Conservation (phyloP, 2,888 invertebrate species). For the Drosophila yooni region DNA sequence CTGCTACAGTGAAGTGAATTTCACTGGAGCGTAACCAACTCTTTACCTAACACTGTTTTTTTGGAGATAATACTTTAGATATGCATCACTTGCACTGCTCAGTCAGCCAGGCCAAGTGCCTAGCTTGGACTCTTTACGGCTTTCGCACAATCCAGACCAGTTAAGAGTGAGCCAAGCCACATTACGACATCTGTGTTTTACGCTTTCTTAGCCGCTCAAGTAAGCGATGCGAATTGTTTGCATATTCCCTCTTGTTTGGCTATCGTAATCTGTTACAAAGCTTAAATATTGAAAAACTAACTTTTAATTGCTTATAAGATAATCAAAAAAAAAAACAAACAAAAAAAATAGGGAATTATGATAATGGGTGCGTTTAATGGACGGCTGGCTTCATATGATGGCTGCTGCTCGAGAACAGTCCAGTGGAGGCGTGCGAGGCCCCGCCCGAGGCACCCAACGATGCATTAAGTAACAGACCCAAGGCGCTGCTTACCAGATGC, state of each 20-base stretch:
- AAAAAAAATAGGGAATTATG: constrained; percentile 1
- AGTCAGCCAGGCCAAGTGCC: constrained; percentile 14
- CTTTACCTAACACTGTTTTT: constrained; percentile 5
- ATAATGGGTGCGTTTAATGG: not conserved
- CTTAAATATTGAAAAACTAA: constrained; percentile 8
- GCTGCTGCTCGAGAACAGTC: constrained; percentile 52
- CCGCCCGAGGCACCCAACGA: constrained; percentile 83
- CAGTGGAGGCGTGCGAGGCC: constrained; percentile 80
- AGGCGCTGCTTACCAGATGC: constrained; percentile 81
- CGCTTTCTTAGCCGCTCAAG: constrained; percentile 64
- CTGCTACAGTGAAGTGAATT: constrained; percentile 12
- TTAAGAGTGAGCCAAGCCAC: not conserved
- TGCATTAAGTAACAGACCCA: constrained; percentile 82
- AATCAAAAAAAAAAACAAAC: constrained; percentile 29
- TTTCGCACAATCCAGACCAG: constrained; percentile 24
- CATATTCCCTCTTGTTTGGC: constrained; percentile 9
- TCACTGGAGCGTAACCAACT: constrained; percentile 32
- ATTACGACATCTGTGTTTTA: constrained; percentile 34
- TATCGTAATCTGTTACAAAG: not conserved
- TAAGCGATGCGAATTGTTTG: constrained; percentile 39
- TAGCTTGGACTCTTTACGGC: constrained; percentile 30
- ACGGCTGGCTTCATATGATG: constrained; percentile 55
- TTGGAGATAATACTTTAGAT: constrained; percentile 7
- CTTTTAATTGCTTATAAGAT: constrained; percentile 38
- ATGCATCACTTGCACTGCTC: constrained; percentile 18